Evolutionary conservation across 2,888 invertebrate species (phyloP), one percentile per base, ranked within the genome.

Genomic region (Coelinius sp.): DNA sequence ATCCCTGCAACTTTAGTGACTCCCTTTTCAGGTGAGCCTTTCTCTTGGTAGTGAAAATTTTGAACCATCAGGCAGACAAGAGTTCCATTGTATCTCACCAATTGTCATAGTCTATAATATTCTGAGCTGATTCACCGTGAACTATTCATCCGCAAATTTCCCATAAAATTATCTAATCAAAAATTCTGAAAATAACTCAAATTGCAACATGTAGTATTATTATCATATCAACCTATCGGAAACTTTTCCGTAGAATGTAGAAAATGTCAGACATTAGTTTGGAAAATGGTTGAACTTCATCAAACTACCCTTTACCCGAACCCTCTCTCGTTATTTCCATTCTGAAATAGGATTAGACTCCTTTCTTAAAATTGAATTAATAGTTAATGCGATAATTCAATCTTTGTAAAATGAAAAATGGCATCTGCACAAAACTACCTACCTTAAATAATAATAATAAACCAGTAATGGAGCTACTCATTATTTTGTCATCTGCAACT

Each of bases 1-100:
- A 52, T 53, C 56, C n/a, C 10, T 24, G 46, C 70, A 72, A 70
- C 70, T 75, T 75, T 73, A 22, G 22, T 31, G 70, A 24, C 14
- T 41, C 52, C 65, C 65, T 56, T 64, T 53, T 52, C 63, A 68
- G 12, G 63, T 35, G 41, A 56, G 14, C 35, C 20, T 25, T 8
- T 38, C 66, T 14, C 35, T 6, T 25, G 14, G 44, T 49, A 27
- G 14, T 41, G 20, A 56, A 44, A n/a, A 24, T 49, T 46, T n/a
- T 35, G 12, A 27, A n/a, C 14, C 68, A 35, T 38, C 17, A 22
- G 14, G 25, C 2, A 27, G 12, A 22, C 41, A 8, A 46, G 25
- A 35, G 25, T 31, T 20, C 27, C n/a, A 46, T 25, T 24, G 27
- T 59, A 69, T 63, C n/a, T 17, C 20, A 10, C 12, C 8, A 20